Evolutionary conservation across 2,888 invertebrate genomes (phyloP), one percentile per base, ranked within the genome.

Genomic region (Pyrrhia umbra): DNA sequence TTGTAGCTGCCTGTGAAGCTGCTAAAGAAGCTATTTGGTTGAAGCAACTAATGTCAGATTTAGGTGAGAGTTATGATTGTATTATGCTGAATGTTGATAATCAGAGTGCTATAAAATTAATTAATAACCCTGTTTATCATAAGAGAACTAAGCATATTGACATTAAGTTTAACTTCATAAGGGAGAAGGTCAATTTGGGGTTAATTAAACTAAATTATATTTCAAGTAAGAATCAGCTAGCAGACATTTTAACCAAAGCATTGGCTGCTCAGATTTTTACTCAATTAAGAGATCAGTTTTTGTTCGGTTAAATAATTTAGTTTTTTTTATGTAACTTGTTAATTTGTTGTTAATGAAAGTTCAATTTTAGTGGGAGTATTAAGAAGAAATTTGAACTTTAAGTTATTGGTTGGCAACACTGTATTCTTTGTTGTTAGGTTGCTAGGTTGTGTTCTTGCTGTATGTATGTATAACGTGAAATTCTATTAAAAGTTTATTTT

Each of bases 1-100:
- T 20, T 30, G 27, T 43, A 9, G 46, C 46, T 25, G 52, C 40
- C 3, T n/a, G 52, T 34, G 47, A 54, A 2, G 43, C 50, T 20
- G n/a, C 62, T 0, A 62, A 50, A 23, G 42, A 56, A 9, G n/a
- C 40, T 9, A 13, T 62, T 2, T 56, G 50, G 55, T n/a, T 62
- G 6, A 10, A 3, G 4, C 43, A 43, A 37, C 18, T 61, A 10
- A 13, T 52, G 27, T 27, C 16, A 2, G 40, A 42, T 27, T 21
- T 52, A 16, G 52, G 40, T 2, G 40, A 52, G 10, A 9, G 3
- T 9, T 16, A 18, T 13, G 6, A 6, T 2, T 40, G 10, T 18
- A 6, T 52, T 5, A 16, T n/a, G 0, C 27, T 52, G 6, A 18
- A 27, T 27, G 23, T 52, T n/a, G n/a, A n/a, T n/a, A n/a, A n/a